These are phyloP conservation scores for Bruchidius siliquastri DNA, from an alignment of 2,888 invertebrate genomes.

Conservation along the genomic window DNA sequence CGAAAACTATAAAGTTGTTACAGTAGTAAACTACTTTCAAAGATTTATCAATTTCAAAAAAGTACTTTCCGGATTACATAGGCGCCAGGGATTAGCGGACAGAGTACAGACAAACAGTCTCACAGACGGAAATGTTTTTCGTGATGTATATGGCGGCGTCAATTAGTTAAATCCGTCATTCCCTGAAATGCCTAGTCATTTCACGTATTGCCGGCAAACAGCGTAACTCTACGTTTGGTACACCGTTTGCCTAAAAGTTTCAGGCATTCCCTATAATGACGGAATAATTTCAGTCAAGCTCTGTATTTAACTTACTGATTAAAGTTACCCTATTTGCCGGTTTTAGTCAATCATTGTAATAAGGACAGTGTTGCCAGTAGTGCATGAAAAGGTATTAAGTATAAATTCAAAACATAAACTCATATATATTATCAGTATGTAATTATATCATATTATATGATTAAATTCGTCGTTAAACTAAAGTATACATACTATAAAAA, in stretches of 20 bases:
- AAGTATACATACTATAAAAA: conserved; percentile 6
- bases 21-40: too few relatives aligned
- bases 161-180: conserved; percentile 5
- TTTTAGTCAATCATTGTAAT: conserved; percentile 5
- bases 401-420: conserved; percentile 4
- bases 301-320: conserved; percentile 6
- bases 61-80: too few relatives aligned
- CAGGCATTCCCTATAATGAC: conserved; percentile 2
- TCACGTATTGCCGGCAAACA: conserved; percentile 4
- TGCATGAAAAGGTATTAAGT: conserved; percentile 1
- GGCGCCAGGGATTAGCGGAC: too few relatives aligned
- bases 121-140: too few relatives aligned
- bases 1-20: too few relatives aligned
- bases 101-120: too few relatives aligned
- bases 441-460: conserved; percentile 1
- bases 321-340: conserved; percentile 3
- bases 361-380: conserved; percentile 4
- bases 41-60: too few relatives aligned
- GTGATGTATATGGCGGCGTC: background rate
- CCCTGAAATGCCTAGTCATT: conserved; percentile 7
- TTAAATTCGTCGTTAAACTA: background rate
- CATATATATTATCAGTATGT: conserved; percentile 5
- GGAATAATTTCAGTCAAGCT: conserved; percentile 4
- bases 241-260: conserved; percentile 5
- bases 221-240: conserved; percentile 4